phyloP scores from a whole-genome alignment of 2,888 invertebrate genomes.

The Siphonodentalium dalli region DNA sequence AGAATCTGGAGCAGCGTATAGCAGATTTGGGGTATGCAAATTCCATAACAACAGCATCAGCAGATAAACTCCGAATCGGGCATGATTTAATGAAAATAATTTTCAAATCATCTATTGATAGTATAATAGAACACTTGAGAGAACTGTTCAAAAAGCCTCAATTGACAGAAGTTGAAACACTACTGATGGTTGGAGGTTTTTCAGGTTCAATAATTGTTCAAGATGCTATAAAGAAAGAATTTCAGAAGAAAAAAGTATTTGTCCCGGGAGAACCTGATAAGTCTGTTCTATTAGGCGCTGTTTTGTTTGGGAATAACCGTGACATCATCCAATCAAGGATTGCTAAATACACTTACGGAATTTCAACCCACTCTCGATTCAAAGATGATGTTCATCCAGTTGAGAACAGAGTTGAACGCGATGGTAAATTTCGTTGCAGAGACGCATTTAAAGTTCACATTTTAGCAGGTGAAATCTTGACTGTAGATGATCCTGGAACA shows the following conservation, averaged over 20 bases:
- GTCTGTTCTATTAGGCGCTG: slow-evolving; percentile 34
- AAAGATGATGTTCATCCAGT: slow-evolving; percentile 19
- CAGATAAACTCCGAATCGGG: slow-evolving; percentile 21
- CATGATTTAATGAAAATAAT: slow-evolving; percentile 19
- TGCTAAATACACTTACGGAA: slow-evolving; percentile 30
- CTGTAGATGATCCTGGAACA: slow-evolving; percentile 20
- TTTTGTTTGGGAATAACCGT: slow-evolving; percentile 32
- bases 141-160: slow-evolving; percentile 14
- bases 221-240: slow-evolving; percentile 16
- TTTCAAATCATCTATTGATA: slow-evolving; percentile 22
- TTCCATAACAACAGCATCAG: slow-evolving; percentile 5
- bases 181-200: slow-evolving; percentile 37
- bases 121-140: slow-evolving; percentile 23
- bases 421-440: slow-evolving; percentile 18
- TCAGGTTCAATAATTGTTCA: slow-evolving; percentile 32
- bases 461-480: slow-evolving; percentile 23
- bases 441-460: slow-evolving; percentile 31
- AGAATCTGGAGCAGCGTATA: slow-evolving; percentile 2
- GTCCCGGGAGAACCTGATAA: slow-evolving; percentile 32
- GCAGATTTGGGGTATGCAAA: slow-evolving; percentile 1
- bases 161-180: slow-evolving; percentile 23
- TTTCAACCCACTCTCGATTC: slow-evolving; percentile 17
- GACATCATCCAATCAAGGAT: slow-evolving; percentile 23
- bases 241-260: slow-evolving; percentile 25
- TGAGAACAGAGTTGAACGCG: slow-evolving; percentile 16